Conservation (phyloP, 1,140 invertebrate genomes). For the fruit fly (Drosophila melanogaster) region DNA sequence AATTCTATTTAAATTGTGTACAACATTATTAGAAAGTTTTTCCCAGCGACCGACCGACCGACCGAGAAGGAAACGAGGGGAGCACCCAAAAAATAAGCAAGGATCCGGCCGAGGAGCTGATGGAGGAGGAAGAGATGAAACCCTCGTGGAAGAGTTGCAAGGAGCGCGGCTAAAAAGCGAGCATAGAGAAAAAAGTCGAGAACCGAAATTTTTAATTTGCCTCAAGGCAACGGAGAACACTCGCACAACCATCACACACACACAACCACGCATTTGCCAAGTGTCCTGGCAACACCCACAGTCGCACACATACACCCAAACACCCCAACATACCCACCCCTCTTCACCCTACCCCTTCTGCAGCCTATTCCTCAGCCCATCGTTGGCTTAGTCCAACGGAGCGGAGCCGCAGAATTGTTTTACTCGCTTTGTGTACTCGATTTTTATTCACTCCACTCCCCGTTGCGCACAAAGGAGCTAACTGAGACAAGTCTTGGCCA, state of each 20-base stretch:
- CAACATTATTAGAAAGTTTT: slow-evolving; percentile 84
- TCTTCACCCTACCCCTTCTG: too few species aligned
- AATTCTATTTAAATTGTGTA: slow-evolving; percentile 84
- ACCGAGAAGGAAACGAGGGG: not conserved
- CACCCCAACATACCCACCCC: not conserved
- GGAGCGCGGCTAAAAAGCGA: slow-evolving; percentile 50
- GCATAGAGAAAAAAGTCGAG: slow-evolving; percentile 74
- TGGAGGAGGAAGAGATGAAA: not conserved
- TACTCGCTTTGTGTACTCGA: slow-evolving; percentile 2
- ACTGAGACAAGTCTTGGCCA: slow-evolving; percentile 5
- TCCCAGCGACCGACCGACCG: slow-evolving; percentile 18
- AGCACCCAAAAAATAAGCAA: slow-evolving; percentile 19
- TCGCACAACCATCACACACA: slow-evolving; percentile 24
- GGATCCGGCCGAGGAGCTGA: slow-evolving; percentile 2
- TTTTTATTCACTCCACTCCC: slow-evolving; percentile 26
- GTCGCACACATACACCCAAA: too few species aligned
- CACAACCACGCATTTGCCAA: slow-evolving; percentile 22
- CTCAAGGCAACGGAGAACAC: slow-evolving; percentile 62
- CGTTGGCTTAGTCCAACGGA: slow-evolving; percentile 23
- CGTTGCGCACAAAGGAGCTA: slow-evolving; percentile 1
- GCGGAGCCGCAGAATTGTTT: slow-evolving; percentile 60
- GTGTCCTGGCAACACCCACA: slow-evolving; percentile 60
- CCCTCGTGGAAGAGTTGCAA: slow-evolving; percentile 58
- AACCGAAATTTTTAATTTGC: slow-evolving; percentile 84
- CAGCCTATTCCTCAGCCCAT: not conserved